These are phyloP conservation scores for Adelphocoris suturalis DNA, from an alignment of 2,888 invertebrate genomes.

Conservation along the genomic window DNA sequence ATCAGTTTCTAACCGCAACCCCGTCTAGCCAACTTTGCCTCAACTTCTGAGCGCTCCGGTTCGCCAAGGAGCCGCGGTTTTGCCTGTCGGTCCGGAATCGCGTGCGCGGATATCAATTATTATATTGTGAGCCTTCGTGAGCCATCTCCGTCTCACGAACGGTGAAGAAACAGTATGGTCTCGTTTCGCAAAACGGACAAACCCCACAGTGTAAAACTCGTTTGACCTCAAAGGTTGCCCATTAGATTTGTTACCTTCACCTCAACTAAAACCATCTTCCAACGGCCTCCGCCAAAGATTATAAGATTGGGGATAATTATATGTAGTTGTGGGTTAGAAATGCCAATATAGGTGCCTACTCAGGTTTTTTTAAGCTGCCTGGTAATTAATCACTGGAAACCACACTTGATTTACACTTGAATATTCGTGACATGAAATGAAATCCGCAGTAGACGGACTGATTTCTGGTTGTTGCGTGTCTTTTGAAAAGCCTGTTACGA, in stretches of 20 bases:
- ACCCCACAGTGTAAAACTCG: not conserved
- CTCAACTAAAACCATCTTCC: not conserved
- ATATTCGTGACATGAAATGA: too few species aligned
- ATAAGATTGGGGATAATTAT: not conserved
- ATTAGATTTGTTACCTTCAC: not conserved
- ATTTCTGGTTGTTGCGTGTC: too few species aligned
- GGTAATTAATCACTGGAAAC: too few species aligned
- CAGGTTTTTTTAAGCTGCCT: not conserved
- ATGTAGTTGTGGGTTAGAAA: not conserved
- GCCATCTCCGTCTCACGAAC: not conserved
- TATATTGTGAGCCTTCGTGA: not conserved
- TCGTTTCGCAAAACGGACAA: not conserved
- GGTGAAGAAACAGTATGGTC: not conserved
- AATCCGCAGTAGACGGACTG: too few species aligned
- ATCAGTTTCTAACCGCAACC: too few species aligned
- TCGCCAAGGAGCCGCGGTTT: slow-evolving; percentile 8
- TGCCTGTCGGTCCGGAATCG: not conserved
- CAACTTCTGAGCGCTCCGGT: not conserved
- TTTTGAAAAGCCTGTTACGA: too few species aligned
- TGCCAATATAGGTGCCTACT: not conserved
- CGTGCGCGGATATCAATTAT: slow-evolving; percentile 4
- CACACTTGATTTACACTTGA: too few species aligned
- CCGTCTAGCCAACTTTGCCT: too few species aligned
- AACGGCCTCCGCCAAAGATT: not conserved
- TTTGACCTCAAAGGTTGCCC: not conserved